Evolutionary conservation across 2,888 invertebrate genomes (phyloP), one percentile per base, ranked within the genome.

Genomic region (Chaitophorus viminalis): DNA sequence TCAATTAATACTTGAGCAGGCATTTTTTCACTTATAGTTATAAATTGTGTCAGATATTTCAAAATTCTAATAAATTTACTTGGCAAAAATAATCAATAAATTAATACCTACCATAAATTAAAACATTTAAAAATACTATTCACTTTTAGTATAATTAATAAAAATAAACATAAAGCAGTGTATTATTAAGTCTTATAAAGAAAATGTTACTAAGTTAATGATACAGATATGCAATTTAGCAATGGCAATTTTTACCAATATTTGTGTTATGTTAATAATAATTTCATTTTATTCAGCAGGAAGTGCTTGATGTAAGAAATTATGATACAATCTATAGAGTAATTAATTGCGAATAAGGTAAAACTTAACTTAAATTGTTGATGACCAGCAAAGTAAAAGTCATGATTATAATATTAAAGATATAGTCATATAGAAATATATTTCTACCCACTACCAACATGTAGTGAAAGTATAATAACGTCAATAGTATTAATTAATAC

Each of bases 1-100:
- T 87, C 86, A 72, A 87, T 79, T 25, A 72, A 87, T 39, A 87
- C 86, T 79, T 79, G 60, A 17, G 17, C 21, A 21, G 79, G 25
- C 86, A 87, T 83, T 79, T 87, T 87, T 14, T 18, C 21, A 74
- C 11, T 74, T 0, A 14, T 14, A 33, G 46, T n/a, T 46, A 8
- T 9, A 46, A 77, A 33, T 18, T 18, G 46, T 1, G 31, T 39
- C n/a, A n/a, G n/a, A n/a, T 54, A 46, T 36, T 83, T 83, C 36
- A 75, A 77, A 77, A 65, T 77, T 46, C 75, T 84, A 65, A 82
- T 31, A 74, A 21, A 18, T 70, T 82, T 31, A 82, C 1, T 21
- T 5, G 9, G 3, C 25, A 25, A 6, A 60, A 60, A 6, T 60
- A 60, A 21, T 60, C 60, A 60, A 25, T 3, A 60, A 52, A 60